Evolutionary conservation across 64 coral and sea anemone species (phyloP), one percentile per base, ranked within the genome.

Genomic region (Platygyra sinensis): DNA sequence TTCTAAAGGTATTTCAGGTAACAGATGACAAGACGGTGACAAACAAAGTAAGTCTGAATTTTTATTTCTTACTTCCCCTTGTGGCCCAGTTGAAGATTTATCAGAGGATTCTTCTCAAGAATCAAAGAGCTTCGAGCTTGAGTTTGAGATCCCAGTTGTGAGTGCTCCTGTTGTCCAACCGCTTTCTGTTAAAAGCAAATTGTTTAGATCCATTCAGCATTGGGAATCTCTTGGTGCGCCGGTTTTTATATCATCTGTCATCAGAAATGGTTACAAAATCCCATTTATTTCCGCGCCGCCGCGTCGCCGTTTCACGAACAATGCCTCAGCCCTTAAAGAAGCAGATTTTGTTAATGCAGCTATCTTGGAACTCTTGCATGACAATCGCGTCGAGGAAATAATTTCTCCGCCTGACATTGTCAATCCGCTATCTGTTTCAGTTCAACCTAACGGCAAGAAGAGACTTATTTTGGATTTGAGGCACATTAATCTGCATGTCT

Each of bases 391-490:
- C 10, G 74, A 77, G 19, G 19, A 77, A 77, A 29, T 77, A 39
- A 16, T 51, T n/a, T 77, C 11, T 77, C 31, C 31, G 17, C 74
- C 74, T 16, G 74, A 77, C 15, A 77, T 82, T n/a, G 30, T 82
- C 55, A 82, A 82, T 60, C 79, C 79, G 16, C 25, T 82, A 14
- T 17, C 42, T 29, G 79, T 82, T 50, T 82, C 79, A 17, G 79
- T 82, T 52, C 79, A 82, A 61, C 4, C 46, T 30, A 82, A 30
- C 18, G 28, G 42, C 51, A 82, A 82, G 51, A 82, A 82, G 51
- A 32, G 79, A 5, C 42, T 82, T 5, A 82, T 82, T 60, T 30
- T 82, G 28, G 79, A 82, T 82, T 61, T 82, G 14, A 82, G 79
- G 24, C 28, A 82, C 30, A 52, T 60, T 60, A 82, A 82, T 28